Evolutionary conservation across 2,888 invertebrate genomes (phyloP), one percentile per base, ranked within the genome.

Genomic region (Drosophila siamana): DNA sequence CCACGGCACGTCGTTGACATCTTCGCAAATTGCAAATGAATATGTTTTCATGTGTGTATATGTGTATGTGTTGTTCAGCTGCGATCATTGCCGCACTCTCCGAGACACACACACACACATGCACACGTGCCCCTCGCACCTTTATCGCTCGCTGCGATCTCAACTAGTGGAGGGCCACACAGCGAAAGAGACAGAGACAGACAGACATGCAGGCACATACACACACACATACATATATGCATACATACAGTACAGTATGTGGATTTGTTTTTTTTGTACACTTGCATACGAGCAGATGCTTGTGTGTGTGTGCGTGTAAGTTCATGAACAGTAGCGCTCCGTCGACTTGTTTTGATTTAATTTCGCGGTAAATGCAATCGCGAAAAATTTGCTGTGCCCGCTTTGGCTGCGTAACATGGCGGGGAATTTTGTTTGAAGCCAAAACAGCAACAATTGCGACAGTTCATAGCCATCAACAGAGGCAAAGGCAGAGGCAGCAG

Each of bases 11-110:
- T 74, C 78, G 86, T 84, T 83, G 83, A 86, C 85, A 83, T 81
- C 86, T 86, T 86, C 79, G 85, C 87, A 81, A 83, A 83, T 86
- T 84, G 72, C 85, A 86, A 86, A 86, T 79, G 82, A 86, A 86
- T 83, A 76, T 86, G 70, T 66, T 69, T 55, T 52, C 4, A 61
- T 30, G 11, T 57, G 8, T 86, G 44, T 48, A 5, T 55, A n/a
- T n/a, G n/a, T 33, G 19, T 50, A 50, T n/a, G 43, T 54, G 26
- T 26, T 64, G 54, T 74, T 69, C 60, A 67, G 63, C 56, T 81
- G 76, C 79, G 69, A 80, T 75, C 70, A 67, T 63, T 73, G 67
- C 46, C 75, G 67, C 60, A 67, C 69, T 67, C 62, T 40, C 36
- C 63, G 16, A 57, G 43, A 41, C 47, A 54, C 68, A 71, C 50